Evolutionary conservation across 2,113 vertebrate genomes (phyloP), one percentile per base, ranked within the genome.

Genomic region (Ptilorrhoa leucosticta): DNA sequence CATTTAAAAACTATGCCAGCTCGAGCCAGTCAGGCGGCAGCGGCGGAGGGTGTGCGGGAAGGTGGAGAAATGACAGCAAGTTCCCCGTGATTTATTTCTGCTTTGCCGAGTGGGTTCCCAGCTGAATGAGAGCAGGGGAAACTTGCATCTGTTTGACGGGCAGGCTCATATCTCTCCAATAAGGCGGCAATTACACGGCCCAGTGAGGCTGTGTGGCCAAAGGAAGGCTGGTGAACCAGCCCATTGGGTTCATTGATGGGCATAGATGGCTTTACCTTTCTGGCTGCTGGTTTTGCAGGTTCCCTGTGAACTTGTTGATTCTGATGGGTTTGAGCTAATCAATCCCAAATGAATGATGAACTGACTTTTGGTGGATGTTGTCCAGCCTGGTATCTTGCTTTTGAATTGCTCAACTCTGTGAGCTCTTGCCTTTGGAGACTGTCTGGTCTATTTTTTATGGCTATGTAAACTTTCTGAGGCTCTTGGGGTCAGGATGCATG

Each of bases 1-100:
- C 97, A 94, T 98, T 98, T 98, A 98, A 97, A 98, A 98, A 96
- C 97, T 68, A 94, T 42, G 89, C 96, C 85, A 95, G 93, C 97
- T 96, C 91, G 31, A 98, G 97, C 97, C 97, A 97, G 98, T 82
- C 95, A 94, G 95, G 96, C 48, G 21, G 97, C 80, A 70, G 95
- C 30, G 53, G 97, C 17, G 70, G 94, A 98, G 98, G 98, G 87
- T 82, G 96, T 90, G 94, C 33, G 9, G 98, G 98, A 98, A 97
- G 90, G 97, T 97, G 87, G 96, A 87, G 97, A 95, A 97, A 96
- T 98, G 98, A 98, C 98, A 98, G 98, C 97, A 93, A 98, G 98
- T 98, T 98, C 97, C 90, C 83, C 15, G 78, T 98, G 99, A 99
- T 99, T 99, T 98, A 98, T 98, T 98, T 98, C 97, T 94, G 97